These are phyloP conservation scores for Cotesia chilonis DNA, from an alignment of 1,140 invertebrate genomes.

Conservation along the genomic window DNA sequence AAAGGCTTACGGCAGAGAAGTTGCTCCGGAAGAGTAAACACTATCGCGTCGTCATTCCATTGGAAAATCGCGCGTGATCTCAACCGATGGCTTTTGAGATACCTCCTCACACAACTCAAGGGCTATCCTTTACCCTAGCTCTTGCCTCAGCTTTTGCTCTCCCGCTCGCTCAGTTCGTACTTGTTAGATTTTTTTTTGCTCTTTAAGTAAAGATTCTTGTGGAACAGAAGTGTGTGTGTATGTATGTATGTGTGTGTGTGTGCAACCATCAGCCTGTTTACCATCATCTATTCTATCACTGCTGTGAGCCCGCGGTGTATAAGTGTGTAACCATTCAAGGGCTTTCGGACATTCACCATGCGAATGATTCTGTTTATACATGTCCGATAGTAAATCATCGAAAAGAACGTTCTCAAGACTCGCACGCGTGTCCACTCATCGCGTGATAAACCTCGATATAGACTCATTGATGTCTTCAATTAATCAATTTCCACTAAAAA, in stretches of 20 bases:
- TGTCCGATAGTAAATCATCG: conserved; percentile 14
- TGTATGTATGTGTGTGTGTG: no score
- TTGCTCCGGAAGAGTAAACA: conserved; percentile 31
- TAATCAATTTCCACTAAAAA: no score
- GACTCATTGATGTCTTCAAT: no score
- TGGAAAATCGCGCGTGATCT: conserved; percentile 34
- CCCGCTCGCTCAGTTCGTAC: no score
- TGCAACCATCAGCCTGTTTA: no score
- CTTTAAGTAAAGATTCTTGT: no score
- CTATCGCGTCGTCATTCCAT: conserved; percentile 24
- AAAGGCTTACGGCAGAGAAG: conserved; percentile 6
- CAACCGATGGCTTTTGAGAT: conserved; percentile 25
- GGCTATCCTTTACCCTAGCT: conserved; percentile 2
- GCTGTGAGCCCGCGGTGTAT: no score
- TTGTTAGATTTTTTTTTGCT: no score
- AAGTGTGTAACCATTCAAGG: background rate
- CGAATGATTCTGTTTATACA: no score
- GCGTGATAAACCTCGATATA: background rate
- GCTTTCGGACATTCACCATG: conserved; percentile 8
- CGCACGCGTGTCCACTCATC: conserved; percentile 25
- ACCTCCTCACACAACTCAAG: conserved; percentile 6
- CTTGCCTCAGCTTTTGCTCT: background rate
- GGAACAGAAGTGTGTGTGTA: no score
- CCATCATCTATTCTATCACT: no score
- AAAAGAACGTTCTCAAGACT: conserved; percentile 13